Evolutionary conservation across 2,113 vertebrate genomes (phyloP).

Genomic region (Anguilla rostrata): DNA sequence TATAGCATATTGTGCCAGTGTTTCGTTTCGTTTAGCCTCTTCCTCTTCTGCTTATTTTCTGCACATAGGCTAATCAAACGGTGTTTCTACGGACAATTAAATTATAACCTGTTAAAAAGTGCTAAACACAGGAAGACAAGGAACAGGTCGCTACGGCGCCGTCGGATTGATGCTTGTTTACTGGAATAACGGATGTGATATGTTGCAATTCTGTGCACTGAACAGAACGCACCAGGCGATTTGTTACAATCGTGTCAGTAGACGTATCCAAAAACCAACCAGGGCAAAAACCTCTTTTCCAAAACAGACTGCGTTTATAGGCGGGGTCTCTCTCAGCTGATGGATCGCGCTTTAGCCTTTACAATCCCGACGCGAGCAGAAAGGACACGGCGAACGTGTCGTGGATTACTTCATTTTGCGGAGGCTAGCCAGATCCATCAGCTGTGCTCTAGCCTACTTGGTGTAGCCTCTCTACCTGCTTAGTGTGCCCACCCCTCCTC

Average conservation of each 20-base stretch:
- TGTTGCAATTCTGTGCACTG: background rate
- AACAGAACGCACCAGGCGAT: background rate
- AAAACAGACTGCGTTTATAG: slow-evolving; percentile 12
- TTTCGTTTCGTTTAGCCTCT: background rate
- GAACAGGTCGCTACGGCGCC: background rate
- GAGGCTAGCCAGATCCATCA: background rate
- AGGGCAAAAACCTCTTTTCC: background rate
- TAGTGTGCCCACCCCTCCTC: background rate
- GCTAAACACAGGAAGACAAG: background rate
- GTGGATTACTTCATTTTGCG: slow-evolving; percentile 8
- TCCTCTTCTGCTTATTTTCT: background rate
- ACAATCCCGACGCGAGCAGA: background rate
- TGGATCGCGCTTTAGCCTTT: background rate
- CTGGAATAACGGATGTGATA: background rate
- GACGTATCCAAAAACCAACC: background rate
- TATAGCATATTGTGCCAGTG: background rate
- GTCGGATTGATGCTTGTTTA: background rate
- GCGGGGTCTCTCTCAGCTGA: background rate
- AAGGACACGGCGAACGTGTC: background rate
- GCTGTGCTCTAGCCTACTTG: background rate
- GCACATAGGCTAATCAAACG: background rate
- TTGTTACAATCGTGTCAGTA: background rate
- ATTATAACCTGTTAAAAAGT: background rate
- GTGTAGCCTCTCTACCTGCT: background rate
- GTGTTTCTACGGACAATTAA: background rate